Percentiles rank a stretch among this genome's conserved stretches.
These are phyloP conservation scores for Cyclura pinguis DNA, from an alignment of 2,797 vertebrate species.

Conservation along the genomic window DNA sequence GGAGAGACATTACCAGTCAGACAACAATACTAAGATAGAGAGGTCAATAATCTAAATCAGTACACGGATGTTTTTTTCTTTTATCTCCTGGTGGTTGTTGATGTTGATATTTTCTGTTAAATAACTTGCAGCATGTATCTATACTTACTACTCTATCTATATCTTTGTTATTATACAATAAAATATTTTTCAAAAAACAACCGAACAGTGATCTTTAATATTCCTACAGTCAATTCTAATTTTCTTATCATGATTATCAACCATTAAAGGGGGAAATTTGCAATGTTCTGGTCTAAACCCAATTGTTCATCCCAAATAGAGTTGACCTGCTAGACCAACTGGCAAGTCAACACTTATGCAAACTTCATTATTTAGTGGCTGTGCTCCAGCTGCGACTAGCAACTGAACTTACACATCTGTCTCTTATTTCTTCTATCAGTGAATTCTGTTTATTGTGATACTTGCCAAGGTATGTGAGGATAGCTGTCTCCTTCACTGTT, in stretches of 20 bases:
- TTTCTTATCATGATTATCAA: background rate
- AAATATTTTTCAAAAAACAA: background rate
- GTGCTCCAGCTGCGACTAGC: no score
- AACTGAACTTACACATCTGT: background rate
- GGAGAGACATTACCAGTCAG: background rate
- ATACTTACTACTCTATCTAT: no score
- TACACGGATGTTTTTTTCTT: background rate
- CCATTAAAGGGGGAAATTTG: background rate
- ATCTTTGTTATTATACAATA: background rate
- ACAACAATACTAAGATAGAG: background rate
- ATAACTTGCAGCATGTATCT: no score
- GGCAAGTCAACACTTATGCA: no score
- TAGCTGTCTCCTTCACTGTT: slow-evolving; percentile 85
- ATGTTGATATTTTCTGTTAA: no score
- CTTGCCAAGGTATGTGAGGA: slow-evolving; percentile 89
- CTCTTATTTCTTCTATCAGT: background rate
- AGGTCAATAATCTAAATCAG: background rate
- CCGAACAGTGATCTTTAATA: background rate
- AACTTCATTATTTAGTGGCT: no score
- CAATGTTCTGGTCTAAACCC: no score
- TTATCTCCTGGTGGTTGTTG: no score
- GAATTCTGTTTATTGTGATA: background rate
- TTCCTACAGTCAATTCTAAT: background rate
- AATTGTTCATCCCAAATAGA: no score
- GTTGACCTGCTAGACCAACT: no score